These are phyloP conservation scores for Halocaridina rubra DNA, from an alignment of 2,888 invertebrate species.

Conservation along the genomic window DNA sequence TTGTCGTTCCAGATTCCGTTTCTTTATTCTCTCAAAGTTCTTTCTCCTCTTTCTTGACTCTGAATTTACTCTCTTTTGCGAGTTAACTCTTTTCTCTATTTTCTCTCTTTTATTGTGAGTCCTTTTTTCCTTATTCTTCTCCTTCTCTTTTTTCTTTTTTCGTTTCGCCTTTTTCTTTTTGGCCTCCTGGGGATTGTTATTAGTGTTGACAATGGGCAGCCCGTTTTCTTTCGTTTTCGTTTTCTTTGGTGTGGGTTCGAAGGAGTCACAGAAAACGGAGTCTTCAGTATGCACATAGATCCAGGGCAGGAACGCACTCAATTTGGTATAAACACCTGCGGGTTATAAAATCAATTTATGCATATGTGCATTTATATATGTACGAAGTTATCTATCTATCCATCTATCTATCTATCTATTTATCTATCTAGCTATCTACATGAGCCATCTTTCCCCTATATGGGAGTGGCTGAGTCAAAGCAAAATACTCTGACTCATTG, in stretches of 20 bases:
- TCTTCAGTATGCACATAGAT: constrained; percentile 6
- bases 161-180: not conserved
- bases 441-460: too few species aligned
- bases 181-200: too few species aligned
- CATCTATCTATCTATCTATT: too few species aligned
- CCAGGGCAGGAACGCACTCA: constrained; percentile 20
- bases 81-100: not conserved
- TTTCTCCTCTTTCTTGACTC: not conserved
- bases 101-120: not conserved
- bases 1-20: too few species aligned
- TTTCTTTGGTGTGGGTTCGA: not conserved
- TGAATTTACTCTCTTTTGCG: not conserved
- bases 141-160: not conserved
- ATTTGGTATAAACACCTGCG: constrained; percentile 42
- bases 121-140: not conserved
- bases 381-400: too few species aligned
- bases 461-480: too few species aligned
- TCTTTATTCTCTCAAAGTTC: too few species aligned
- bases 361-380: too few species aligned
- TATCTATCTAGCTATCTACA: too few species aligned
- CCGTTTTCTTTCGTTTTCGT: not conserved
- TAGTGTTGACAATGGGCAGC: not conserved
- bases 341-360: too few species aligned
- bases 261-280: constrained; percentile 10
- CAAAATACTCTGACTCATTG: too few species aligned